Base-by-base conservation (phyloP, 2,113 vertebrate genomes). In the Oryzias curvinotus region DNA sequence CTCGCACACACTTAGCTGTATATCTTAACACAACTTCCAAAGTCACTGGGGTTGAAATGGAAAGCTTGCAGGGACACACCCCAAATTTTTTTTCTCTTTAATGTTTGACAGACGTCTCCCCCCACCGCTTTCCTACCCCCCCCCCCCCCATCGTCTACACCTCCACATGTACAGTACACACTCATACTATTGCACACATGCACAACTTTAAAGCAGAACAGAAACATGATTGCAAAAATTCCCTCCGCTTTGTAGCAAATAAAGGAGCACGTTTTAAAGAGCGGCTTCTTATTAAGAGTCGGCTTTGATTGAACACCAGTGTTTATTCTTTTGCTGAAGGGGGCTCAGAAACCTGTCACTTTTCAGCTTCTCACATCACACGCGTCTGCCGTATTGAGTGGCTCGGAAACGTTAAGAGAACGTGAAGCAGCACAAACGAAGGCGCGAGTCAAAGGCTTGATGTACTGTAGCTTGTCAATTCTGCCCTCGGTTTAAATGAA, bases 121-220 rank as follows among this genome's bases (percentile, higher is more conserved):
- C 44, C 52, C 13, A 12, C 4, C 26, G 6, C 4, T 1, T n/a
- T 56, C 23, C 26, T 5, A 25, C 10, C 3, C 14, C 3, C 3
- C 30, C 61, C 48, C 4, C 48, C 43, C n/a, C 26, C 30, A 52
- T 28, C 25, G 23, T 17, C 18, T 36, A 18, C 28, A 43, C 21
- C 46, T 21, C 52, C 50, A 52, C 57, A 68, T 14, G 13, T 55
- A 25, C 57, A 44, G 49, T 21, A 61, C 14, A 26, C 53, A 18
- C 52, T 52, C 18, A 0, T 41, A 57, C 65, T 1, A 2, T 21
- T 56, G 52, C 63, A 57, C 71, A 64, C 58, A 48, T 23, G 19
- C 49, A 65, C n/a, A 41, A 23, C 41, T 57, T 80, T 52, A 68
- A 88, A 86, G 84, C 80, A 84, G 86, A 86, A 86, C 69, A 88